Base-by-base conservation (phyloP, 1,140 invertebrate species). In the Papilio dardanus region DNA sequence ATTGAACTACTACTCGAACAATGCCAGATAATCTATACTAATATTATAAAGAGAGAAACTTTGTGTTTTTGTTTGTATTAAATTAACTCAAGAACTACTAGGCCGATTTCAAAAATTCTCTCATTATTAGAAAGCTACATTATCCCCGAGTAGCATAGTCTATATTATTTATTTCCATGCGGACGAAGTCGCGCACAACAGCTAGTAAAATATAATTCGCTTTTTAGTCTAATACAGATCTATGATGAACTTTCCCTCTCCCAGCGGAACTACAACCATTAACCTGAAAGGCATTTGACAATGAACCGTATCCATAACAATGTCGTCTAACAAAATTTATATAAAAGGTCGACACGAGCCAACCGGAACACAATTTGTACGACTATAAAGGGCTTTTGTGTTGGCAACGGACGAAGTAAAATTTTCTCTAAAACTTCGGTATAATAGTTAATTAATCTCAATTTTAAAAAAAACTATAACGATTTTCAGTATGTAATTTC, bases 301-400 rank as follows among this genome's bases (percentile, higher is more conserved):
- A 69, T 69, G 67, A 42, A 69, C 67, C 67, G 67, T 40, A 10
- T 69, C 67, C 19, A 21, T 69, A 69, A 69, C 33, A 69, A 69
- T 69, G 33, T 40, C 67, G 33, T 28, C 33, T 21, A 69, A 67
- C 31, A 35, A 67, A 69, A 69, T 69, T 33, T 69, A 37, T 69
- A 35, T 40, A 62, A 62, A 62, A 62, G 54, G 54, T 62, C 54
- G 30, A 62, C 24, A 62, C 54, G 54, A 62, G 12, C 24, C 24
- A 62, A 62, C 54, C 24, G 24, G 54, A 62, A 62, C 54, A 14
- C 3, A 62, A 62, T 62, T 62, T 62, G 1, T 30, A 62, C 30
- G 12, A 4, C 8, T 2, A 28, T 62, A 62, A 62, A 62, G 54
- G 54, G 21, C 54, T 30, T 30, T 30, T 62, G 10, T 62, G 54